Evolutionary conservation across 1,140 invertebrate species (phyloP).

Genomic region (Oryzaephilus surinamensis): DNA sequence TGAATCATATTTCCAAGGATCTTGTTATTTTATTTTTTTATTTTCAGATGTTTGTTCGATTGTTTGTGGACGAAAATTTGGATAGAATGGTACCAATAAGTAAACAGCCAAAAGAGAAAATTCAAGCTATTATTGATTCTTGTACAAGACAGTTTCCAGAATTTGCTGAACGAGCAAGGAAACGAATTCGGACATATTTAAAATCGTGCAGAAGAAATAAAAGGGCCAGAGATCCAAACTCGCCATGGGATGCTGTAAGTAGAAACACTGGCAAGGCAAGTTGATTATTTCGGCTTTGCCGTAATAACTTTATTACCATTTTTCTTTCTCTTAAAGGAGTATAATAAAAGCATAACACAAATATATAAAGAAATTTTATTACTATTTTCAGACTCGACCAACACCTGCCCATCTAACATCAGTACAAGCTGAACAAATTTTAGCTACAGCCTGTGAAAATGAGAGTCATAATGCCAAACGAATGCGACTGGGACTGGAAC

Average conservation of each 20-base stretch:
- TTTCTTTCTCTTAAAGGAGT: too few species aligned
- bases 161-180: constrained; percentile 86
- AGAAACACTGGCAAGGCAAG: neutral
- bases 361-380: too few species aligned
- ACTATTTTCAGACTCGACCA: constrained; percentile 62
- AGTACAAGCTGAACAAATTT: constrained; percentile 89
- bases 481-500: constrained; percentile 90
- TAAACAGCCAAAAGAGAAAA: constrained; percentile 95
- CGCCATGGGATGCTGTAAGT: constrained; percentile 58
- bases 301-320: too few species aligned
- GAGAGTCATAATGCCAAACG: constrained; percentile 93
- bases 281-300: too few species aligned
- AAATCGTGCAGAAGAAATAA: constrained; percentile 93
- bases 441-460: constrained; percentile 92
- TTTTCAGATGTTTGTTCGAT: constrained; percentile 89
- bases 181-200: constrained; percentile 89
- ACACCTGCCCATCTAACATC: constrained; percentile 93
- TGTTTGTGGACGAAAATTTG: constrained; percentile 95
- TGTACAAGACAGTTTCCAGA: constrained; percentile 94
- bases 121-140: constrained; percentile 94
- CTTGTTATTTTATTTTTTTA: constrained; percentile 3
- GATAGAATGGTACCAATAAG: constrained; percentile 94
- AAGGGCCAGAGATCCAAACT: constrained; percentile 63
- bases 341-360: too few species aligned
- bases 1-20: neutral